These are phyloP conservation scores for Salticus scenicus DNA, from an alignment of 2,888 invertebrate genomes.

Conservation along the genomic window DNA sequence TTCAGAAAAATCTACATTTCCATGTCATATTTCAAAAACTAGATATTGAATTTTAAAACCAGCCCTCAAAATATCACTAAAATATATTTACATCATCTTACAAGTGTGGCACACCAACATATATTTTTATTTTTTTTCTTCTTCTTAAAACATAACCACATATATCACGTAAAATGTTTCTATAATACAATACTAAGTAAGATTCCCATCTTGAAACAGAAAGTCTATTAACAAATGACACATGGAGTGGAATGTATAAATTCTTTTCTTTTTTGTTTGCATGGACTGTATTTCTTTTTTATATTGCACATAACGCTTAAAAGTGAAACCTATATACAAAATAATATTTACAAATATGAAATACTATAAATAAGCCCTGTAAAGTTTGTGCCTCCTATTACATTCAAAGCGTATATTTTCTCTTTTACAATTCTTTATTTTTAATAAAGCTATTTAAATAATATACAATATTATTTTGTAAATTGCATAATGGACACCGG, in stretches of 20 bases:
- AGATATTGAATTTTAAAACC: constrained; percentile 26
- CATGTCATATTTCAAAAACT: constrained; percentile 39
- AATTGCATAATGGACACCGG: background rate
- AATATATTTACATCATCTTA: constrained; percentile 47
- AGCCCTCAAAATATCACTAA: constrained; percentile 19
- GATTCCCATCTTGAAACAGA: background rate
- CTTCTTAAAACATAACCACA: background rate
- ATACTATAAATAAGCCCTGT: background rate
- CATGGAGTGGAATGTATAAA: constrained; percentile 1
- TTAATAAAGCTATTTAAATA: too few species aligned
- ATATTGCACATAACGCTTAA: constrained; percentile 57
- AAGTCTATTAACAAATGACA: background rate
- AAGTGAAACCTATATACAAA: constrained; percentile 43
- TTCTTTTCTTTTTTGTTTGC: too few species aligned
- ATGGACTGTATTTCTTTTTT: background rate
- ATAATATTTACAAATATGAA: constrained; percentile 56
- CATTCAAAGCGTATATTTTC: background rate
- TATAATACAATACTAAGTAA: background rate
- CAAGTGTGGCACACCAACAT: constrained; percentile 56
- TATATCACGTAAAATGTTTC: background rate
- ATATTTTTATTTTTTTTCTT: background rate
- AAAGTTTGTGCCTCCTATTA: background rate
- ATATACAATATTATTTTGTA: too few species aligned
- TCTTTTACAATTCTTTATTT: background rate
- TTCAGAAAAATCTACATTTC: constrained; percentile 35